A percentile compares a stretch with the other conserved stretches of the same genome.
phyloP scores from a whole-genome alignment of 2,888 invertebrate species.

The Pharmacophagus antenor region DNA sequence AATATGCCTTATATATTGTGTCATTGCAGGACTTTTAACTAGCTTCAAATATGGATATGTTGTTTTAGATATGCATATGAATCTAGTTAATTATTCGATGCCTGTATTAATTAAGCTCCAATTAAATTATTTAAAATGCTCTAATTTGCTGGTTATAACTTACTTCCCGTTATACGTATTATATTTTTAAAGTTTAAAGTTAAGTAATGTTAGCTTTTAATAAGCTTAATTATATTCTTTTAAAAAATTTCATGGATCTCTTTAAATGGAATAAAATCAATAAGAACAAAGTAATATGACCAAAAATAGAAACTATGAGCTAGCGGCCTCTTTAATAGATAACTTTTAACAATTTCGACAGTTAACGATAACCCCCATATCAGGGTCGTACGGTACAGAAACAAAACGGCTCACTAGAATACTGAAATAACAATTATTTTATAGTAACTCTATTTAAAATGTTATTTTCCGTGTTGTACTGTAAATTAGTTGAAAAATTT shows the following conservation, averaged over 20 bases:
- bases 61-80: neutral
- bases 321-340: conserved; percentile 54
- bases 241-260: too few relatives aligned
- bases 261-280: neutral
- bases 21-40: neutral
- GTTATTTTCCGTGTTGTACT: neutral
- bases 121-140: too few relatives aligned
- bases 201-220: too few relatives aligned
- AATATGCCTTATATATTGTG: neutral
- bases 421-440: conserved; percentile 16
- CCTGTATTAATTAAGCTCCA: too few relatives aligned
- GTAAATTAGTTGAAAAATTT: too few relatives aligned
- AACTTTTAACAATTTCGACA: conserved; percentile 68
- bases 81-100: too few relatives aligned
- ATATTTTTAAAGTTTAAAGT: too few relatives aligned
- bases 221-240: too few relatives aligned
- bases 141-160: too few relatives aligned
- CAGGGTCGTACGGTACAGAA: conserved; percentile 56
- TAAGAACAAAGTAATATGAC: neutral
- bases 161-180: too few relatives aligned
- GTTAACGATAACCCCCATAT: conserved; percentile 67
- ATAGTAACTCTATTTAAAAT: neutral
- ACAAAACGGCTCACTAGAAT: conserved; percentile 35
- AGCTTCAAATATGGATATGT: neutral
- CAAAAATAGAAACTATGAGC: conserved; percentile 6